Evolutionary conservation across 2,113 vertebrate genomes (phyloP), one percentile per base, ranked within the genome.

Genomic region (Podarcis muralis): DNA sequence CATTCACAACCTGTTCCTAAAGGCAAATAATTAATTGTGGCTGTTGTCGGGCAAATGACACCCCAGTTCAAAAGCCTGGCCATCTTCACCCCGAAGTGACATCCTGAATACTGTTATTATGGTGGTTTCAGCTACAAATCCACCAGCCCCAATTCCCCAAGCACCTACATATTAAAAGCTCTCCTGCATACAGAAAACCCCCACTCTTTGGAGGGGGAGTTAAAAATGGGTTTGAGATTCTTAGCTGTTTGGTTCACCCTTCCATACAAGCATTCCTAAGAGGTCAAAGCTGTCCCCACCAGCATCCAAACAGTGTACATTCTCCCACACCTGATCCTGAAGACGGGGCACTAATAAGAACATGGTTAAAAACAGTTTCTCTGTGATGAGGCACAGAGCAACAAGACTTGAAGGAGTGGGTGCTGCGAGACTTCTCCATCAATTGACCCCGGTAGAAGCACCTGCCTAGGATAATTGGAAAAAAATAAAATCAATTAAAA

Each of bases 1-100:
- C 35, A 6, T 43, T 16, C 65, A 40, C 81, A 37, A 62, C 62
- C n/a, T 2, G 25, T 22, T 37, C 43, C 91, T 86, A 35, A 75
- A 89, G 90, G 89, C 88, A 92, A 94, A 87, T 87, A 88, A 87
- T 88, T 91, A 87, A 92, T 93, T 78, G 80, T 86, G 91, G 85
- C 92, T 90, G 86, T 59, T 80, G 86, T 85, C 92, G 92, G 92
- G 92, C 90, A 95, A 93, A 92, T 86, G 83, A 88, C 89, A 57
- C 88, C 84, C 81, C 74, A 74, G 35, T 82, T 88, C 94, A 95
- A 91, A 93, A 94, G 94, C 87, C 89, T 35, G 71, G 84, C 76
- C 87, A 87, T 7, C 57, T n/a, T 43, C 25, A 22, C 25, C 25
- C 37, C n/a, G 89, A 82, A 68, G 81, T 8, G 59, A 57, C 53